Evolutionary conservation across 1,140 invertebrate species (phyloP).

Genomic region (Maniola jurtina): DNA sequence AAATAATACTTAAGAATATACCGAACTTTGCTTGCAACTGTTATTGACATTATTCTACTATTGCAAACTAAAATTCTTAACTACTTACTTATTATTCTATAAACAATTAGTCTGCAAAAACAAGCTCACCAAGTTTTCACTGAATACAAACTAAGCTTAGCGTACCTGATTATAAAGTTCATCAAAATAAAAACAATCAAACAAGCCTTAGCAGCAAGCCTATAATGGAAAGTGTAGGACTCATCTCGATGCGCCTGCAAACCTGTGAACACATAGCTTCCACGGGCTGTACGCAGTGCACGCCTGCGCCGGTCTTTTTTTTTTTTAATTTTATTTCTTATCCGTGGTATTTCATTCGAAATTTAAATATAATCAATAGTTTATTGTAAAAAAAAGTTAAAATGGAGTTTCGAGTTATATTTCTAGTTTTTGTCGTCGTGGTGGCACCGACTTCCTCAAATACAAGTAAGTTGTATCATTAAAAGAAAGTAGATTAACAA

Average conservation of each 20-base stretch:
- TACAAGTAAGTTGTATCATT: constrained; percentile 57
- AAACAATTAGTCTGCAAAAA: too few relatives aligned
- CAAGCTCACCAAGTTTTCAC: background rate
- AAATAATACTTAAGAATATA: too few relatives aligned
- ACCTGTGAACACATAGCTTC: constrained; percentile 32
- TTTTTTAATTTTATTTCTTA: constrained; percentile 8
- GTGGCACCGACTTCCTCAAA: constrained; percentile 56
- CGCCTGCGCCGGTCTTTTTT: constrained; percentile 25
- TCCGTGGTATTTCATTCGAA: constrained; percentile 9
- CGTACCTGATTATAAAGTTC: background rate
- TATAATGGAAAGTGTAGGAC: constrained; percentile 30
- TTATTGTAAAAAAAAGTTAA: constrained; percentile 26
- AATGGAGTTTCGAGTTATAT: constrained; percentile 54
- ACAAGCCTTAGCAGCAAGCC: constrained; percentile 18
- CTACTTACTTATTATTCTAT: too few relatives aligned
- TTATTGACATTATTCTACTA: too few relatives aligned
- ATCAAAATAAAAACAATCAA: constrained; percentile 9
- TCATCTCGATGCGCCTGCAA: constrained; percentile 14
- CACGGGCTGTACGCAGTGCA: constrained; percentile 25
- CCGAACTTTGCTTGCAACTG: too few relatives aligned
- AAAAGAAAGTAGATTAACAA: constrained; percentile 55
- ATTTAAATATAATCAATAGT: constrained; percentile 5
- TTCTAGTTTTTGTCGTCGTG: constrained; percentile 50
- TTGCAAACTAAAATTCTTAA: too few relatives aligned
- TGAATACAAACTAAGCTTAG: background rate